Conservation (phyloP, 2,888 invertebrate species). For the Orthosia gothica region DNA sequence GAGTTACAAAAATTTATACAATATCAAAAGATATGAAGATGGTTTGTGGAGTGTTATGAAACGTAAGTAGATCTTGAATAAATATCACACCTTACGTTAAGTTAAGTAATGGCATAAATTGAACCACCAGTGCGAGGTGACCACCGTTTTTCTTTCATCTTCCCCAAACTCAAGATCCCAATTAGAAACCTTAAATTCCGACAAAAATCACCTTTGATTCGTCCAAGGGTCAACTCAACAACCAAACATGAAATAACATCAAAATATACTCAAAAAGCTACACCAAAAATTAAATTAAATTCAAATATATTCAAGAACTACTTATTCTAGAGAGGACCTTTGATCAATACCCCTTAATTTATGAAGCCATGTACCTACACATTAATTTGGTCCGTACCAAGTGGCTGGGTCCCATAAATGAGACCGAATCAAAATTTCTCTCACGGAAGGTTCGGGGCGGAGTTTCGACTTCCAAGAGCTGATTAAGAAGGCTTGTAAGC, state of each 20-base stretch:
- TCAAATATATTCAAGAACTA: conserved; percentile 9
- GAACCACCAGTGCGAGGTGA: too few species aligned
- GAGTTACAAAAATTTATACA: too few species aligned
- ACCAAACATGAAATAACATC: conserved; percentile 15
- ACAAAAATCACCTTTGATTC: neutral
- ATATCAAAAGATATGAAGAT: too few species aligned
- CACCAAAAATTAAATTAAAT: conserved; percentile 14
- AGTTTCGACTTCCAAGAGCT: conserved; percentile 47
- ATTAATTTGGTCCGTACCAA: conserved; percentile 45
- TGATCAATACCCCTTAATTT: conserved; percentile 54
- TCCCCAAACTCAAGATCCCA: conserved; percentile 10
- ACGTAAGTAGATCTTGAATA: too few species aligned
- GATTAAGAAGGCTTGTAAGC: conserved; percentile 50
- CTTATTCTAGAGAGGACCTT: conserved; percentile 21
- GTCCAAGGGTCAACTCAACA: neutral
- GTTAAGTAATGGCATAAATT: too few species aligned
- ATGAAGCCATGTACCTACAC: conserved; percentile 36
- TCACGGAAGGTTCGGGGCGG: conserved; percentile 49
- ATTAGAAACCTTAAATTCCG: neutral
- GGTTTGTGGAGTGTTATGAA: too few species aligned
- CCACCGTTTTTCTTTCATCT: conserved; percentile 1
- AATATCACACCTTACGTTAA: too few species aligned
- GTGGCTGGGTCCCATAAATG: conserved; percentile 38
- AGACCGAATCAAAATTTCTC: conserved; percentile 51
- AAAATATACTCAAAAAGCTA: conserved; percentile 11